Percentiles rank a stretch among this genome's conserved stretches.
These are phyloP conservation scores for Sinohyriopsis cumingii DNA, from an alignment of 2,888 invertebrate species.

Conservation along the genomic window DNA sequence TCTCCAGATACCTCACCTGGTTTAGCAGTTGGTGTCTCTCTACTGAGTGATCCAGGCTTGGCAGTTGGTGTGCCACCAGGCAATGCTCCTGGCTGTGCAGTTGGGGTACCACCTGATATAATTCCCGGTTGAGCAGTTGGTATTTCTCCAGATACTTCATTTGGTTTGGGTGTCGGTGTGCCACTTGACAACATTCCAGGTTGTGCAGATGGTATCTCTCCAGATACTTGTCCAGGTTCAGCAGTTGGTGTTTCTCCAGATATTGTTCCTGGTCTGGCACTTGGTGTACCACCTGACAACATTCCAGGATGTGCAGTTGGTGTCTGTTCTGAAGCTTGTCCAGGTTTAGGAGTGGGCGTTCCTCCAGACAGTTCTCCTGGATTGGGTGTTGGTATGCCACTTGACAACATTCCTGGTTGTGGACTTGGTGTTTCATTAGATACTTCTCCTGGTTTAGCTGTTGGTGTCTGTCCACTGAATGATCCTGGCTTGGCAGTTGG, in stretches of 20 bases:
- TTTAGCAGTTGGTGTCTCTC: conserved; percentile 3
- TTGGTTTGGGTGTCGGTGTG: conserved; percentile 23
- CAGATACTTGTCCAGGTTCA: conserved; percentile 19
- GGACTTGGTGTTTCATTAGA: conserved; percentile 20
- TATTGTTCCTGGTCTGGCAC: conserved; percentile 23
- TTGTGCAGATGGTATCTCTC: conserved; percentile 11
- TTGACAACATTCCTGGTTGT: conserved; percentile 29
- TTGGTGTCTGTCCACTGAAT: conserved; percentile 11
- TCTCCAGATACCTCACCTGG: conserved; percentile 11
- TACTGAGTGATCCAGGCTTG: conserved; percentile 6
- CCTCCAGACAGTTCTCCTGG: conserved; percentile 7
- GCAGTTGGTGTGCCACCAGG: conserved; percentile 13
- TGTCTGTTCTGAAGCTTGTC: conserved; percentile 8
- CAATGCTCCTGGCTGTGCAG: conserved; percentile 10
- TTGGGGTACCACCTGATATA: conserved; percentile 4
- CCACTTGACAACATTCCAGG: background rate
- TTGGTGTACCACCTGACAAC: conserved; percentile 19
- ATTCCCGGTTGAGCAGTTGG: conserved; percentile 20
- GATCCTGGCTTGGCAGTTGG: conserved; percentile 22
- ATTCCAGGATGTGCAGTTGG: conserved; percentile 31
- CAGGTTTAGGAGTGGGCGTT: conserved; percentile 24
- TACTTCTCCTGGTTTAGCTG: conserved; percentile 4
- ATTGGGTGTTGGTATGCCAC: conserved; percentile 16
- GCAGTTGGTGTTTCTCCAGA: conserved; percentile 28
- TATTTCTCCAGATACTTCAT: conserved; percentile 11